Percentiles rank a stretch among this genome's conserved stretches.
These are phyloP conservation scores for Coluber constrictor DNA, from an alignment of 2,797 vertebrate species.

Conservation along the genomic window DNA sequence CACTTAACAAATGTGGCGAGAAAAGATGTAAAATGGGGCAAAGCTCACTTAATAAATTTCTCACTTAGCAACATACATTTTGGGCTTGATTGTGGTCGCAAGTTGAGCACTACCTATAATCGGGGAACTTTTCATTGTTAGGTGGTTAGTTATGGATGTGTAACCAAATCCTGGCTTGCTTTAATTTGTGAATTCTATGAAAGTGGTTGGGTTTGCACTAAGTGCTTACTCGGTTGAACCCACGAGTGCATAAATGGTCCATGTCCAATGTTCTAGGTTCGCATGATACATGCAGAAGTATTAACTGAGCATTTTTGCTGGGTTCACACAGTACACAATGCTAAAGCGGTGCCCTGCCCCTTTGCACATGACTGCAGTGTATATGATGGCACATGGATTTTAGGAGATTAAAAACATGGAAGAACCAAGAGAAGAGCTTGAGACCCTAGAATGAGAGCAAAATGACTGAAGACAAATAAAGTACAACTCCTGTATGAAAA, in stretches of 20 bases:
- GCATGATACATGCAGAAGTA: neutral
- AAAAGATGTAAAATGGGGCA: neutral
- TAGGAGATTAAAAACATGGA: neutral
- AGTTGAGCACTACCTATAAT: neutral
- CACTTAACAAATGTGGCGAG: neutral
- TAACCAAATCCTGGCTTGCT: neutral
- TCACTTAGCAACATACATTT: neutral
- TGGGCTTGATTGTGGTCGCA: neutral
- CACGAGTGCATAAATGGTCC: neutral
- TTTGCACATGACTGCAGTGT: neutral
- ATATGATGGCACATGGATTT: neutral
- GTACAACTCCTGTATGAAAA: neutral
- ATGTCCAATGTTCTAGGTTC: neutral
- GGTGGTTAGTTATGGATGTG: neutral
- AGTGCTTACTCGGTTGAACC: neutral
- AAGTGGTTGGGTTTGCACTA: neutral
- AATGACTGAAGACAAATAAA: neutral
- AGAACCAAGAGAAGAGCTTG: neutral
- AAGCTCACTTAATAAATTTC: neutral
- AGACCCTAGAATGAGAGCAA: neutral
- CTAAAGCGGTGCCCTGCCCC: neutral
- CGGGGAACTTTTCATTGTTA: neutral
- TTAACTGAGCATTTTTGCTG: neutral
- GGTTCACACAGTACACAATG: neutral
- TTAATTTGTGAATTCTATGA: neutral